Percentiles rank a stretch among this genome's conserved stretches.
phyloP scores from a whole-genome alignment of 1,140 invertebrate species.

The Sarcophaga bullata region DNA sequence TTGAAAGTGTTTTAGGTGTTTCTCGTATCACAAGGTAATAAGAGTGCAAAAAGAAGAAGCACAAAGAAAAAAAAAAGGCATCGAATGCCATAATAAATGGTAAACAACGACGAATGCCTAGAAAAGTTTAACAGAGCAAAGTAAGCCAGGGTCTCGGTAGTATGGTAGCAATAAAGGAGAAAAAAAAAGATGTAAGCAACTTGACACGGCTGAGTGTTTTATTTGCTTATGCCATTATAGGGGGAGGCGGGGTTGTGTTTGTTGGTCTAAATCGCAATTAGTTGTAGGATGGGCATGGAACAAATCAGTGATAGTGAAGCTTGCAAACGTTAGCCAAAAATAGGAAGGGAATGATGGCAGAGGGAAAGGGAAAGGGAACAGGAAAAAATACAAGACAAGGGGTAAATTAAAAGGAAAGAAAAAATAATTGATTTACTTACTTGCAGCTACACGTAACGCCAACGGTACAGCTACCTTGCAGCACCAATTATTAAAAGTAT shows the following conservation, averaged over 20 bases:
- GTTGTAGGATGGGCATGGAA: too few species aligned
- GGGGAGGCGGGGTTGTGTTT: too few species aligned
- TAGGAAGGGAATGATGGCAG: too few species aligned
- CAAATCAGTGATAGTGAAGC: too few species aligned
- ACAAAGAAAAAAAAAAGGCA: too few species aligned
- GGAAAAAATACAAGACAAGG: neutral
- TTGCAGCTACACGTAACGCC: constrained; percentile 73
- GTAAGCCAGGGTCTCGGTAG: neutral
- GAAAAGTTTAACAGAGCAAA: neutral
- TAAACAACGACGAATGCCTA: too few species aligned
- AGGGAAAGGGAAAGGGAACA: neutral
- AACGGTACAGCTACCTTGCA: constrained; percentile 75
- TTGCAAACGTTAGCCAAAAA: too few species aligned
- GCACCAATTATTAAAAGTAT: constrained; percentile 74
- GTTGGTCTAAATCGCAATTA: too few species aligned
- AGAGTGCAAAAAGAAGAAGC: neutral
- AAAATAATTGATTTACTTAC: constrained; percentile 64
- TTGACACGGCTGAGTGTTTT: neutral
- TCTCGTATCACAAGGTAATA: neutral
- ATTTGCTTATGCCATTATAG: too few species aligned
- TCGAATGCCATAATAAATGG: too few species aligned
- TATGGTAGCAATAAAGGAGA: neutral
- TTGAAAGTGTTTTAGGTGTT: constrained; percentile 5
- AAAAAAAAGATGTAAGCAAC: neutral
- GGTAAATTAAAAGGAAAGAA: neutral